Base-by-base conservation (phyloP, 2,797 vertebrate species). In the Melanotaenia boesemani region DNA sequence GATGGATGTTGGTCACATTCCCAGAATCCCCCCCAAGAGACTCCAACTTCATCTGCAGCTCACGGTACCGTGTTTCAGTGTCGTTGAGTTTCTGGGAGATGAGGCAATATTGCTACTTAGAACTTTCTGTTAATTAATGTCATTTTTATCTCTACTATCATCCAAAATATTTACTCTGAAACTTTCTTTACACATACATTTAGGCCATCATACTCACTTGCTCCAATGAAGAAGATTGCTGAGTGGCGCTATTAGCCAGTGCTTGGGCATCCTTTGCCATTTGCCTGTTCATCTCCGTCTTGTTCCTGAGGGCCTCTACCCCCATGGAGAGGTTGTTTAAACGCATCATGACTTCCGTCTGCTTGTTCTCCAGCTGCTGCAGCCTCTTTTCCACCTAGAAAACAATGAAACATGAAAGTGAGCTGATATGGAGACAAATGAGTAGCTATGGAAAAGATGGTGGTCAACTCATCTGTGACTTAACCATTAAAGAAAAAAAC, bases 1-100 rank as follows among this genome's bases (percentile, higher is more conserved):
- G 86, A 72, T 91, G 83, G 39, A 95, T 41, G 0, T 63, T 82
- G 2, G 76, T 67, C 28, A 94, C 78, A 1, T 13, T 88, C 36
- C 76, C 88, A 0, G 92, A 64, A 0, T 39, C 83, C 0, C 76
- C 89, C 0, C 88, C 94, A 11, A 96, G 85, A 13, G 80, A 77
- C 0, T 85, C 81, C 72, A 95, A 74, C 79, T 92, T 94, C 59
- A 79, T 74, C 83, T 93, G 90, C 80, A 97, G 90, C 81, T 95
- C 85, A 0, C 64, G 37, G 46, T 94, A 95, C 24, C 76, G 90
- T 34, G 82, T 66, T 16, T 93, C 91, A 2, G 94, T 95, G 55
- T 94, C 61, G n/a, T 93, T 93, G 56, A 96, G 65, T 15, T 93
- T 94, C 95, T 96, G 76, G 3, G 15, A 54, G n/a, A 76, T 0